Evolutionary conservation across 2,797 vertebrate genomes (phyloP).

Genomic region (Molossus alvarezi): DNA sequence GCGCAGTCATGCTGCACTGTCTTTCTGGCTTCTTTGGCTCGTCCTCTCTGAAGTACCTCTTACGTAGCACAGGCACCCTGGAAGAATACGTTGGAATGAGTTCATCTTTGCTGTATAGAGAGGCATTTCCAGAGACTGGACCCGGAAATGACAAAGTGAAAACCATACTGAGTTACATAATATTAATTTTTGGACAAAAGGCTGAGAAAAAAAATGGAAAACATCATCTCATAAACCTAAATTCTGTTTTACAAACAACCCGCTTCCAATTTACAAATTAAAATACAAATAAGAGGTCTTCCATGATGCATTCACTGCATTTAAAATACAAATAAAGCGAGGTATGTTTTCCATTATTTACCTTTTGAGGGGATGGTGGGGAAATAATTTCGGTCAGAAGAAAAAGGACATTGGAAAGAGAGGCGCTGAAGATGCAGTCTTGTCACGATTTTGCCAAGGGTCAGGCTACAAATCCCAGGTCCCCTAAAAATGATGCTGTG

Average conservation of each 20-base stretch:
- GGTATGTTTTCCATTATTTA: neutral
- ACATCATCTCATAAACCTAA: neutral
- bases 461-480: neutral
- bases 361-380: neutral
- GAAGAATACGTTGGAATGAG: neutral
- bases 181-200: neutral
- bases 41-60: neutral
- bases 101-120: neutral
- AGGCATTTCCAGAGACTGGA: neutral
- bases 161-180: neutral
- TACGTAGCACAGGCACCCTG: neutral
- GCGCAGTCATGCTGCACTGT: no score
- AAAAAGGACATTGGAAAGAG: neutral
- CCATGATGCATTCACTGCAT: no score
- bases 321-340: neutral
- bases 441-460: constrained; percentile 20
- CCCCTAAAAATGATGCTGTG: neutral
- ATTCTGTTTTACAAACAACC: neutral
- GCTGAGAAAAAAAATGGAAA: constrained; percentile 8
- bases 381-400: neutral
- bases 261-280: neutral
- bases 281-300: neutral
- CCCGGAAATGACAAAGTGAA: neutral
- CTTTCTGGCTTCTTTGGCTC: neutral
- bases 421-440: neutral